A percentile compares a stretch with the other conserved stretches of the same genome.
Conservation (phyloP, 30 jellyfish, hydroid and myxozoan genomes). For the Nemopilema nomurai region DNA sequence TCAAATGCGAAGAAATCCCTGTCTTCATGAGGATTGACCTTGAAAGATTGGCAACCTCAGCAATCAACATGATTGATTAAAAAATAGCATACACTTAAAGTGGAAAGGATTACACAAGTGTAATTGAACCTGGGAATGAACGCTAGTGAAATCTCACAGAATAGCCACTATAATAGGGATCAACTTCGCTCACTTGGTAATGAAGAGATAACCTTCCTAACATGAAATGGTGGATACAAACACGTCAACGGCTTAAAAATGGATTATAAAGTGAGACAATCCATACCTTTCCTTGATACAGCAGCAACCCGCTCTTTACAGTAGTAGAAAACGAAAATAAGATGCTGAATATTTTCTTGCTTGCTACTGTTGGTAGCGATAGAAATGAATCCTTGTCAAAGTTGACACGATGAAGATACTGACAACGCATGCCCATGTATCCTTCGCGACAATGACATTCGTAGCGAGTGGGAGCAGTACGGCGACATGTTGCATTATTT, state of each 20-base stretch:
- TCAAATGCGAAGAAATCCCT: slow-evolving; percentile 58
- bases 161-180: no score
- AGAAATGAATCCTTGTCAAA: slow-evolving; percentile 37
- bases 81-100: no score
- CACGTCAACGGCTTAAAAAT: no score
- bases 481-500: slow-evolving; percentile 56
- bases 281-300: slow-evolving; percentile 67
- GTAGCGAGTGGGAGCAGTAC: neutral
- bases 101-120: no score
- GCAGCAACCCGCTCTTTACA: slow-evolving; percentile 16
- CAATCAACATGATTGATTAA: no score
- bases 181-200: no score
- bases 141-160: no score
- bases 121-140: no score
- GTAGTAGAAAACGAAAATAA: slow-evolving; percentile 36
- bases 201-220: no score
- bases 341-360: slow-evolving; percentile 13
- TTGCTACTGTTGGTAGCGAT: slow-evolving; percentile 37
- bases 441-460: neutral
- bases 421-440: slow-evolving; percentile 10
- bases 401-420: slow-evolving; percentile 46
- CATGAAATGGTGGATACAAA: no score
- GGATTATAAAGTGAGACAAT: no score
- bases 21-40: slow-evolving; percentile 55
- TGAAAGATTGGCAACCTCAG: neutral